These are phyloP conservation scores for Leptodactylus fuscus DNA, from an alignment of 2,113 vertebrate genomes.

Conservation along the genomic window DNA sequence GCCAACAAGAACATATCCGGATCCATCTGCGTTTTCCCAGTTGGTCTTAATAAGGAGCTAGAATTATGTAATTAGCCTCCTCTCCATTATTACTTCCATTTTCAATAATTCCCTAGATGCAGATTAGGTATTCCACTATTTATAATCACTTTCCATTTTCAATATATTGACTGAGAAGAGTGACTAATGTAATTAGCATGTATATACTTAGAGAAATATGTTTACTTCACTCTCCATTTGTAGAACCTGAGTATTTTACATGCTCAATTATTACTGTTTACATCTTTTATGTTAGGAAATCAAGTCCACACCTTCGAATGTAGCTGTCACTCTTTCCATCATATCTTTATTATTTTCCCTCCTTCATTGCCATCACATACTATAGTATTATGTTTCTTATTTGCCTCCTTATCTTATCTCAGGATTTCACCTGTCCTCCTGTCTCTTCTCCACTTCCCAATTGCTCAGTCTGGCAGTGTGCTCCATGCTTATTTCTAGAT, in stretches of 20 bases:
- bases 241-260: no score
- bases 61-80: constrained; percentile 39
- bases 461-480: no score
- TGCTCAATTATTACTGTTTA: no score
- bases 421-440: no score
- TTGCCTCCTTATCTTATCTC: no score
- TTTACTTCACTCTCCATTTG: background rate
- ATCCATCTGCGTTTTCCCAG: constrained; percentile 45
- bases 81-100: constrained; percentile 46
- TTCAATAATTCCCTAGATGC: constrained; percentile 36
- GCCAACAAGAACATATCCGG: constrained; percentile 49
- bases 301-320: background rate
- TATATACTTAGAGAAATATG: background rate
- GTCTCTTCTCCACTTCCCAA: no score
- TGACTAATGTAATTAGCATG: constrained; percentile 37
- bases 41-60: constrained; percentile 41
- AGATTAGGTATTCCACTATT: constrained; percentile 33
- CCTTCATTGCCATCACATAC: background rate
- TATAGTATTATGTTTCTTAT: no score
- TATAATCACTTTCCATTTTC: constrained; percentile 37
- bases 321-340: background rate
- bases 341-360: no score
- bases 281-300: no score
- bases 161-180: constrained; percentile 39
- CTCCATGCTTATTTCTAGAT: no score